Evolutionary conservation across 2,888 invertebrate genomes (phyloP).

Genomic region (Drosophila diplacantha): DNA sequence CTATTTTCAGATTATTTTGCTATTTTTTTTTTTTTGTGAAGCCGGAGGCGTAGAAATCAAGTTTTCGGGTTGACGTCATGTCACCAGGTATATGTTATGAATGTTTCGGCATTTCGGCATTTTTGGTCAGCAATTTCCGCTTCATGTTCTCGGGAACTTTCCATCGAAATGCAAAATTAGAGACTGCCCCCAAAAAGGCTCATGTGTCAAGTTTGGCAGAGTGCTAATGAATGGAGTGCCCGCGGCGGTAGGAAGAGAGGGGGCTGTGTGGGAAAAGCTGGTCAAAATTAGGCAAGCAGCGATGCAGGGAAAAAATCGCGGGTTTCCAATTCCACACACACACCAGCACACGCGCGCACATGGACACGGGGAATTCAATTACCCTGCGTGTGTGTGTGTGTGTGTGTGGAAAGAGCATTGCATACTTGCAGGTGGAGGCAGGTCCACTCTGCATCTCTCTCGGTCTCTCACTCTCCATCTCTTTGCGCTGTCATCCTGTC

Average conservation of each 20-base stretch:
- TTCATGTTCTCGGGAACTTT: conserved; percentile 7
- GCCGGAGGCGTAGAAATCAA: conserved; percentile 25
- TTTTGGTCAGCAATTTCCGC: conserved; percentile 30
- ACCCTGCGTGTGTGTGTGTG: conserved; percentile 10
- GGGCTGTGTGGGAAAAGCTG: neutral
- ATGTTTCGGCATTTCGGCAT: conserved; percentile 9
- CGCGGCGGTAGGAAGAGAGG: neutral
- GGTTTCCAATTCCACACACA: conserved; percentile 18
- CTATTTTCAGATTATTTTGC: conserved; percentile 1
- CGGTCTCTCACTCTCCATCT: conserved; percentile 5
- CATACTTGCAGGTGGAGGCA: conserved; percentile 39
- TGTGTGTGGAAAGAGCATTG: conserved; percentile 17
- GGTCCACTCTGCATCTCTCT: conserved; percentile 13
- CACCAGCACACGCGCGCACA: neutral
- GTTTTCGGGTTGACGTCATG: conserved; percentile 34
- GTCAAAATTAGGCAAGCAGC: conserved; percentile 8
- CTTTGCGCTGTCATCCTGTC: conserved; percentile 25
- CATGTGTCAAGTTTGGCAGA: conserved; percentile 11
- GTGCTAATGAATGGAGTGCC: conserved; percentile 12
- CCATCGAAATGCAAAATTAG: conserved; percentile 8
- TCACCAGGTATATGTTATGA: conserved; percentile 19
- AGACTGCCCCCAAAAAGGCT: neutral
- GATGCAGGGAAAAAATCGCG: conserved; percentile 17
- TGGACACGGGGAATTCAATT: conserved; percentile 29
- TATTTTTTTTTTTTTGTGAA: conserved; percentile 3